Evolutionary conservation across 2,888 invertebrate species (phyloP).

Genomic region (Pasiphila rectangulata): DNA sequence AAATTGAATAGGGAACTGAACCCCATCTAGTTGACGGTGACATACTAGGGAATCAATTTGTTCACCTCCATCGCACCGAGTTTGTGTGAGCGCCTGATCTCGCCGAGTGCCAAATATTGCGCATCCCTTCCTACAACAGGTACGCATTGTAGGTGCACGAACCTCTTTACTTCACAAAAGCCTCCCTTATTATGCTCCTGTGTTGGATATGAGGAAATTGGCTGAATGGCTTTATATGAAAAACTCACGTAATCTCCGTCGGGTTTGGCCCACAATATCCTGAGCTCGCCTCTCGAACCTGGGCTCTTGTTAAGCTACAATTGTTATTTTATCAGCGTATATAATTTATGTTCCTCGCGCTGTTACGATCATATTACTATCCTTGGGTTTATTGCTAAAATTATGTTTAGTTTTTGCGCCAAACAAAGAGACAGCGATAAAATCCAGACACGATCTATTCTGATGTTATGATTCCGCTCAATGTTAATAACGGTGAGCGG

Average conservation of each 20-base stretch:
- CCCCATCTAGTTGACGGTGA: slow-evolving; percentile 46
- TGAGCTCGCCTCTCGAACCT: slow-evolving; percentile 60
- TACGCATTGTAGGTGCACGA: slow-evolving; percentile 71
- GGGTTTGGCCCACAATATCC: slow-evolving; percentile 70
- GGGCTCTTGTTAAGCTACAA: slow-evolving; percentile 50
- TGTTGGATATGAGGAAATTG: slow-evolving; percentile 79
- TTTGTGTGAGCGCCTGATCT: slow-evolving; percentile 59
- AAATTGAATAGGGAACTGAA: slow-evolving; percentile 53
- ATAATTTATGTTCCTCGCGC: slow-evolving; percentile 29
- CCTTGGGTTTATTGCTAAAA: slow-evolving; percentile 11
- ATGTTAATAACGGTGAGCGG: slow-evolving; percentile 47
- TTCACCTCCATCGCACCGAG: slow-evolving; percentile 54
- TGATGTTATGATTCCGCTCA: slow-evolving; percentile 35
- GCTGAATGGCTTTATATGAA: slow-evolving; percentile 79
- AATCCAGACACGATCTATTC: slow-evolving; percentile 30
- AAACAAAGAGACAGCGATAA: slow-evolving; percentile 23
- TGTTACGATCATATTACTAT: slow-evolving; percentile 24
- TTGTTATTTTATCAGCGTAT: slow-evolving; percentile 49
- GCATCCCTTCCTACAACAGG: slow-evolving; percentile 51
- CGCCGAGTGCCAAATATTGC: slow-evolving; percentile 59
- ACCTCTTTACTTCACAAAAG: slow-evolving; percentile 76
- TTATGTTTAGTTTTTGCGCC: slow-evolving; percentile 23
- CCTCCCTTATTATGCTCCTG: slow-evolving; percentile 76
- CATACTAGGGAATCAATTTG: slow-evolving; percentile 52
- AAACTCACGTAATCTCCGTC: slow-evolving; percentile 75